Base-by-base conservation (phyloP, 2,888 invertebrate species). In the Hirudinaria manillensis region DNA sequence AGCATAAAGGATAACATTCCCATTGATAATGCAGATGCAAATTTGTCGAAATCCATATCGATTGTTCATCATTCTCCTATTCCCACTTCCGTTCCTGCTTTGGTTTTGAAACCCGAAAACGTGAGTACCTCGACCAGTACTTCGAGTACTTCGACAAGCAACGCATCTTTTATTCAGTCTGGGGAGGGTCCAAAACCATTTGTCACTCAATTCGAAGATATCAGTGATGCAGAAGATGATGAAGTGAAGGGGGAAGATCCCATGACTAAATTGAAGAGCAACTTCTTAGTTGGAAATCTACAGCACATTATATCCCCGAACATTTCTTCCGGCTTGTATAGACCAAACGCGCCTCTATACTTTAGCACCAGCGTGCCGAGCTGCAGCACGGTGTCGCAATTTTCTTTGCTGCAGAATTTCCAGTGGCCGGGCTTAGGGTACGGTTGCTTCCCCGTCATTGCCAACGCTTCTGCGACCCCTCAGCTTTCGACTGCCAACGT, bases 141-240 rank as follows among this genome's bases (percentile, higher is more conserved):
- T n/a, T n/a, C n/a, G 7, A 36, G 24, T 32, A 32, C 6, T 27
- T 19, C n/a, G 3, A 24, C 24, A 1, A 32, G 1, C 7, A 29
- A n/a, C n/a, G n/a, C 55, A 29, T 19, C 55, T 24, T 38, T 75
- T 1, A 45, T 32, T 0, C n/a, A 34, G 71, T 34, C 27, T 10
- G 16, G 45, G 10, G 70, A 76, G 27, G 66, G 27, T 36, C 45
- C 75, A 29, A 65, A 66, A 61, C 65, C 78, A 13, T 80, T 80
- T 61, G 72, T 79, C 21, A 75, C 79, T 24, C 78, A 80, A 70
- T 79, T 80, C 72, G 81, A 45, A 80, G 82, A 51, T 79, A 79
- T 75, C 77, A 81, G 76, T 65, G 80, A 80, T 75, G 77, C 78
- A n/a, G 79, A 78, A 71, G 79, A 79, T 19, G 78, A 78, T n/a